Evolutionary conservation across 2,113 vertebrate genomes (phyloP).

Genomic region (Pseudolaguvia tuberculata): DNA sequence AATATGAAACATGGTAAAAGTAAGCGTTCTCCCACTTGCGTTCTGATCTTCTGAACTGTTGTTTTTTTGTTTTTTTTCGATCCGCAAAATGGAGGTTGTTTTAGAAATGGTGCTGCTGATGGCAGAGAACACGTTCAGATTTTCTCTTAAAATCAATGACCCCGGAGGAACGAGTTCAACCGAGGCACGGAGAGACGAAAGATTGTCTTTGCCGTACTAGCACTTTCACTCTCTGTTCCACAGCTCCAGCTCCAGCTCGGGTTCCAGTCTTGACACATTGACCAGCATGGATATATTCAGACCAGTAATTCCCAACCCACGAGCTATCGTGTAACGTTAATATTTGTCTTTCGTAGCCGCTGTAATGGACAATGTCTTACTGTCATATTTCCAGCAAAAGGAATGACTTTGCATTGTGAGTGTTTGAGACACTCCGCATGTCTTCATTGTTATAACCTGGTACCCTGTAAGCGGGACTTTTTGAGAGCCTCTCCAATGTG

Average conservation of each 20-base stretch:
- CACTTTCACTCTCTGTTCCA: slow-evolving; percentile 26
- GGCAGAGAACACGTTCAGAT: slow-evolving; percentile 26
- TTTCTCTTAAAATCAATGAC: slow-evolving; percentile 27
- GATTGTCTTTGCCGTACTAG: slow-evolving; percentile 9
- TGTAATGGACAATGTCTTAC: slow-evolving; percentile 23
- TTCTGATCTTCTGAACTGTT: slow-evolving; percentile 29
- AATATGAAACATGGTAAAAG: not conserved
- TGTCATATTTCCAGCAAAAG: slow-evolving; percentile 10
- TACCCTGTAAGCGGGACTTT: slow-evolving; percentile 16
- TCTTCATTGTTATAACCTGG: slow-evolving; percentile 43
- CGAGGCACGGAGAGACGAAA: slow-evolving; percentile 21
- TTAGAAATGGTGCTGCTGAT: slow-evolving; percentile 4
- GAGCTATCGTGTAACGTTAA: not conserved
- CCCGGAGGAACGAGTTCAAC: slow-evolving; percentile 17
- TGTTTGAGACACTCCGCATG: slow-evolving; percentile 13
- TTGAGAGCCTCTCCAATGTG: slow-evolving; percentile 18
- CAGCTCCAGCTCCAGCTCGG: slow-evolving; percentile 10
- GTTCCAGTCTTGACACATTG: not conserved
- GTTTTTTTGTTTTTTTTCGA: no score
- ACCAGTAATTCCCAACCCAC: slow-evolving; percentile 4
- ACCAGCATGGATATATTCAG: slow-evolving; percentile 11
- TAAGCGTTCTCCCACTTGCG: slow-evolving; percentile 9
- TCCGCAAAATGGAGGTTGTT: slow-evolving; percentile 31
- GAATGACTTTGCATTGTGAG: slow-evolving; percentile 25
- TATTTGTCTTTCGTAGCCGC: not conserved